Evolutionary conservation across 1,140 invertebrate species (phyloP).

Genomic region (Periplaneta americana): DNA sequence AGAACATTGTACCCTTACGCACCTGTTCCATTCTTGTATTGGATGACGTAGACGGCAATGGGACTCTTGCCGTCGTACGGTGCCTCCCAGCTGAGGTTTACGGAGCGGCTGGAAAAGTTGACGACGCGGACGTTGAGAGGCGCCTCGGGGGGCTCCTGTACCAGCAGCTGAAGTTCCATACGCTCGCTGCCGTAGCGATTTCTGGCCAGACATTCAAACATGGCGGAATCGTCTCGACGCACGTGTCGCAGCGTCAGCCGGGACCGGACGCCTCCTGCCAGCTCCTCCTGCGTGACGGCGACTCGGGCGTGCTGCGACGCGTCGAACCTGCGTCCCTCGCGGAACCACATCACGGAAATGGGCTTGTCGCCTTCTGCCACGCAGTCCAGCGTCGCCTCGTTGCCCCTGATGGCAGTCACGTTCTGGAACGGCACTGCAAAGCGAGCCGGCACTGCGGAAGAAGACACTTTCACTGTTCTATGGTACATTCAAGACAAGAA

Average conservation of each 20-base stretch:
- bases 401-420: constrained; percentile 67
- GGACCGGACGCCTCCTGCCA: constrained; percentile 32
- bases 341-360: constrained; percentile 69
- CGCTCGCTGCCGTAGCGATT: constrained; percentile 45
- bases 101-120: constrained; percentile 24
- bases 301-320: constrained; percentile 26
- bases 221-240: constrained; percentile 40
- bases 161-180: constrained; percentile 37
- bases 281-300: constrained; percentile 42
- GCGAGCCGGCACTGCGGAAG: constrained; percentile 40
- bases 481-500: too few relatives aligned
- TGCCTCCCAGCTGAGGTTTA: constrained; percentile 24
- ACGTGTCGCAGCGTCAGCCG: constrained; percentile 39
- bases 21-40: constrained; percentile 28
- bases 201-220: constrained; percentile 44
- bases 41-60: constrained; percentile 32
- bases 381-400: constrained; percentile 66
- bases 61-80: constrained; percentile 35
- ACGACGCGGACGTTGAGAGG: constrained; percentile 24
- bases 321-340: constrained; percentile 28
- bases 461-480: neutral
- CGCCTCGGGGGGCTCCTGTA: constrained; percentile 35
- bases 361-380: constrained; percentile 78
- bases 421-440: constrained; percentile 60
- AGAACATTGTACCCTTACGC: neutral